phyloP scores from a whole-genome alignment of 1,140 invertebrate genomes.

The Helicoverpa zea region DNA sequence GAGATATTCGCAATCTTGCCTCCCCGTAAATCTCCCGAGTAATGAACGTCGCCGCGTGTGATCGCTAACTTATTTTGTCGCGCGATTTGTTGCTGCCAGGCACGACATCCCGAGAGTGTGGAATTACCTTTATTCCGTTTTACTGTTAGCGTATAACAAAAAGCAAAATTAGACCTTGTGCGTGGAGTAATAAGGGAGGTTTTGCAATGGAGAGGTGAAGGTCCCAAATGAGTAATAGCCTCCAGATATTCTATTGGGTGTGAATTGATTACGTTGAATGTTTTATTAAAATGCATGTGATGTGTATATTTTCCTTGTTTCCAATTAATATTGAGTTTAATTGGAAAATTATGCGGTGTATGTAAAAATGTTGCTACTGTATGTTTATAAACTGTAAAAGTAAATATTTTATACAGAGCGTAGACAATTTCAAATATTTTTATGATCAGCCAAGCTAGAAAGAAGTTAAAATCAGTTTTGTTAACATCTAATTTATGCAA shows the following conservation, averaged over 20 bases:
- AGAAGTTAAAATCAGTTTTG: background rate
- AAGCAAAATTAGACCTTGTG: background rate
- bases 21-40: conserved; percentile 70
- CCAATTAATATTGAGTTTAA: conserved; percentile 26
- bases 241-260: conserved; percentile 36
- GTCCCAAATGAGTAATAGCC: conserved; percentile 25
- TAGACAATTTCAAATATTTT: too few species aligned
- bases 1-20: conserved; percentile 48
- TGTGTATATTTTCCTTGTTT: conserved; percentile 39
- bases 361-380: conserved; percentile 34
- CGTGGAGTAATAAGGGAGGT: background rate
- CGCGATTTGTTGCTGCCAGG: conserved; percentile 74
- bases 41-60: conserved; percentile 80
- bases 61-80: conserved; percentile 70
- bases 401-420: conserved; percentile 3
- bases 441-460: background rate
- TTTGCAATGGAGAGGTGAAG: too few species aligned
- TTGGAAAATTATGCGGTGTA: conserved; percentile 35
- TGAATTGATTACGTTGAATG: conserved; percentile 48
- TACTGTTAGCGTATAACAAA: conserved; percentile 5
- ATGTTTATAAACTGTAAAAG: conserved; percentile 1
- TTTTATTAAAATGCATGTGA: conserved; percentile 48
- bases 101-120: conserved; percentile 63
- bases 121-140: conserved; percentile 27
- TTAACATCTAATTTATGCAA: conserved; percentile 27